Conservation (phyloP, 2,113 vertebrate genomes). For the Cheilinus undulatus region DNA sequence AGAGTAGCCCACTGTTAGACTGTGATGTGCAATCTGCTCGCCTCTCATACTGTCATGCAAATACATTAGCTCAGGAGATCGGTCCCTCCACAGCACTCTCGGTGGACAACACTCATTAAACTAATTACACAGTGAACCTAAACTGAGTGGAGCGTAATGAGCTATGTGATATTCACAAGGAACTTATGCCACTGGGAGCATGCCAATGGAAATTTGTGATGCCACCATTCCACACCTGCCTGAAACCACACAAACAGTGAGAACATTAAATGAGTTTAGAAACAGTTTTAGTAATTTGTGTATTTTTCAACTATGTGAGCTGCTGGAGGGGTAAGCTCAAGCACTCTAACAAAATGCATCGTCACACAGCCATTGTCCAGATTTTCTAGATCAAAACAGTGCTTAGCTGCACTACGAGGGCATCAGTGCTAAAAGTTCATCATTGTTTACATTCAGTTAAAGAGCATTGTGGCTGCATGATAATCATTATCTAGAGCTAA, state of each 20-base stretch:
- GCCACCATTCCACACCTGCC: slow-evolving; percentile 59
- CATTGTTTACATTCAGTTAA: too few relatives aligned
- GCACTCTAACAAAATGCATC: background rate
- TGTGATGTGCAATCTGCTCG: slow-evolving; percentile 83
- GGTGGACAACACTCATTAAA: slow-evolving; percentile 79
- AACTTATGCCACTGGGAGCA: slow-evolving; percentile 69
- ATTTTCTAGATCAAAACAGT: too few relatives aligned
- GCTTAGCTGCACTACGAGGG: too few relatives aligned
- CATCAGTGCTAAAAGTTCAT: too few relatives aligned
- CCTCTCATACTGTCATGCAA: slow-evolving; percentile 77
- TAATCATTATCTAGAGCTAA: too few relatives aligned
- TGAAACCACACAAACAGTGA: slow-evolving; percentile 39
- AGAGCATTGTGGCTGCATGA: too few relatives aligned
- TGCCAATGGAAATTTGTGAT: slow-evolving; percentile 62
- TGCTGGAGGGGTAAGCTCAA: slow-evolving; percentile 18
- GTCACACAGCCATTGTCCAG: too few relatives aligned
- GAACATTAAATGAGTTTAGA: slow-evolving; percentile 13
- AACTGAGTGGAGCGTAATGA: slow-evolving; percentile 75
- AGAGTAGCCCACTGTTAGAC: slow-evolving; percentile 72
- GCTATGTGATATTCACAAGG: slow-evolving; percentile 73
- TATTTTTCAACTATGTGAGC: background rate
- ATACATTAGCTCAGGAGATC: slow-evolving; percentile 71
- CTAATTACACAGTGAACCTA: slow-evolving; percentile 80
- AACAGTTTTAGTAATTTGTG: slow-evolving; percentile 32
- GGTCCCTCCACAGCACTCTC: slow-evolving; percentile 74